Evolutionary conservation across 2,888 invertebrate genomes (phyloP).

Genomic region (Protodeltote pygarga): DNA sequence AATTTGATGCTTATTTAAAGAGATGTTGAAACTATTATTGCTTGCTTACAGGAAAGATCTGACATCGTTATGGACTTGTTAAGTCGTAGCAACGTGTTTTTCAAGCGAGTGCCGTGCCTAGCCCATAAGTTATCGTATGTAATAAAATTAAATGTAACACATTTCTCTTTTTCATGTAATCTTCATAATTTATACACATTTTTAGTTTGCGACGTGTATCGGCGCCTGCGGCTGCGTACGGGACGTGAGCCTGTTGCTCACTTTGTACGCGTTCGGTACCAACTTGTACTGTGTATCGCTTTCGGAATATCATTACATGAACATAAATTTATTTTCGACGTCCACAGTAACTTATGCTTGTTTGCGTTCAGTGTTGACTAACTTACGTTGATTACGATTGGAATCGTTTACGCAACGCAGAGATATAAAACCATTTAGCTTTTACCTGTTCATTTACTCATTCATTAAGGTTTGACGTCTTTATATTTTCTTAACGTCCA

Average conservation of each 20-base stretch:
- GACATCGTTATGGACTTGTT: slow-evolving; percentile 45
- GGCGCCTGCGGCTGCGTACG: slow-evolving; percentile 68
- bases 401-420: slow-evolving; percentile 38
- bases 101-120: slow-evolving; percentile 80
- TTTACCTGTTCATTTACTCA: slow-evolving; percentile 21
- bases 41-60: slow-evolving; percentile 6
- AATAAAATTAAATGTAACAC: slow-evolving; percentile 87
- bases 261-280: slow-evolving; percentile 50
- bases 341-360: slow-evolving; percentile 56
- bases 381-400: slow-evolving; percentile 49
- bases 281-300: slow-evolving; percentile 47
- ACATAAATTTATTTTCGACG: slow-evolving; percentile 60
- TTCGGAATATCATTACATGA: slow-evolving; percentile 62
- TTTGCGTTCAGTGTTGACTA: slow-evolving; percentile 48
- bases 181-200: slow-evolving; percentile 86
- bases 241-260: slow-evolving; percentile 42
- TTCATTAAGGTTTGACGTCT: slow-evolving; percentile 16
- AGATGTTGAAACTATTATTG: slow-evolving; percentile 21
- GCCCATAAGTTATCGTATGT: slow-evolving; percentile 84
- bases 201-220: slow-evolving; percentile 81
- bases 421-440: slow-evolving; percentile 25
- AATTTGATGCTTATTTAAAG: slow-evolving; percentile 41
- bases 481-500: not conserved
- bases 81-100: slow-evolving; percentile 71
- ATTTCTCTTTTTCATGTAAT: slow-evolving; percentile 87